phyloP scores from a whole-genome alignment of 2,797 vertebrate genomes.

The Cossypha dichroa region DNA sequence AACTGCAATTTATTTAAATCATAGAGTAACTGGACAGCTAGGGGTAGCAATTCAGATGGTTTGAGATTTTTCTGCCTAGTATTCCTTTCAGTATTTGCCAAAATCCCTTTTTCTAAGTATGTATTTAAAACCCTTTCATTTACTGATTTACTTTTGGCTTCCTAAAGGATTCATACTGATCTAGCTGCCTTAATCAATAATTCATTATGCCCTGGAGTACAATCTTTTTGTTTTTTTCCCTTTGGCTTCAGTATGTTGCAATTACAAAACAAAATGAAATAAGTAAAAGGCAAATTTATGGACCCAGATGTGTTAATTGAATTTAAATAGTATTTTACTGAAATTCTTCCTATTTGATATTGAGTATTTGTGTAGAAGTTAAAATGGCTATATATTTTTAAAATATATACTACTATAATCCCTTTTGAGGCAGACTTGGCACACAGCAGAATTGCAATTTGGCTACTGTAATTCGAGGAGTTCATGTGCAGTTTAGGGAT shows the following conservation, averaged over 20 bases:
- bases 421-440: background rate
- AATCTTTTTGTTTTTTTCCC: background rate
- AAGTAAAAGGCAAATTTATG: slow-evolving; percentile 6
- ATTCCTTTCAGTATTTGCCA: background rate
- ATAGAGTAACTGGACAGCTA: background rate
- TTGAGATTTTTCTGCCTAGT: background rate
- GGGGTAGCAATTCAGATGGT: background rate
- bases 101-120: background rate
- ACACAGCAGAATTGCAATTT: background rate
- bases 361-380: background rate
- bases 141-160: slow-evolving; percentile 29
- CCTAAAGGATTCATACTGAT: background rate
- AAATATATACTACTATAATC: background rate
- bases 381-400: background rate
- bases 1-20: slow-evolving; percentile 9
- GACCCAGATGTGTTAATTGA: background rate
- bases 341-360: background rate
- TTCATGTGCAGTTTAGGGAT: background rate
- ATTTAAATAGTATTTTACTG: slow-evolving; percentile 8
- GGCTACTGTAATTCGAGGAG: background rate
- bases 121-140: slow-evolving; percentile 9
- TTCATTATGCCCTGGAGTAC: slow-evolving; percentile 17
- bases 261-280: background rate
- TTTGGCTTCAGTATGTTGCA: background rate
- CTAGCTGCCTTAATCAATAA: slow-evolving; percentile 37